Base-by-base conservation (phyloP, 2,113 vertebrate species). In the Ptilonorhynchus violaceus region DNA sequence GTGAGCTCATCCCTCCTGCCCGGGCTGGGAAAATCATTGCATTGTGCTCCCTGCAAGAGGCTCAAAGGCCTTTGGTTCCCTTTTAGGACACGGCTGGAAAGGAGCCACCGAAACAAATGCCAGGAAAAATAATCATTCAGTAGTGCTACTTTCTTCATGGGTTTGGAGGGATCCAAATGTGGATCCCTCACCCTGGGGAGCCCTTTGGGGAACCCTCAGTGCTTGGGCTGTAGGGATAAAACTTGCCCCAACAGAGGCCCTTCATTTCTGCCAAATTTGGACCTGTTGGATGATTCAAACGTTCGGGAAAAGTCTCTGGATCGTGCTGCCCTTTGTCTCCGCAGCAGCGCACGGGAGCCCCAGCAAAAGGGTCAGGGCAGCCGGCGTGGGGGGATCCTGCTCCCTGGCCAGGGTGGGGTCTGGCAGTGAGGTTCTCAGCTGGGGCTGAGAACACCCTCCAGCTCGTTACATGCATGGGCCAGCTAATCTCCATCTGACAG, bases 51-150 rank as follows among this genome's bases (percentile, higher is more conserved):
- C 85, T 77, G 88, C 24, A 15, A 92, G 62, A 89, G 69, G 49
- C 96, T 96, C 94, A 95, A 92, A 94, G 95, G 96, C 92, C 90
- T 92, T 95, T 93, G 93, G 90, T 92, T 95, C 95, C 81, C 96
- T 92, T 90, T 90, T 74, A 83, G 95, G 93, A 95, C 31, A 3
- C 0, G 5, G 21, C 72, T 97, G 96, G 96, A 96, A 93, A 91
- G 44, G 52, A 90, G 95, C 85, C 95, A 96, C 83, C 0, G 2
- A 66, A 83, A 63, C 35, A 86, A 93, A 94, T 8, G 93, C 93
- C 90, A 72, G 85, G 93, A 80, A 86, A 90, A 96, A 88, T 19
- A 59, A 83, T 55, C 7, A 52, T 94, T 86, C 31, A 6, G 59
- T 66, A 47, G 82, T 3, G 2, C 17, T n/a, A 31, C 55, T 85